phyloP scores from a whole-genome alignment of 2,797 vertebrate genomes.

The Phalanger gymnotis region DNA sequence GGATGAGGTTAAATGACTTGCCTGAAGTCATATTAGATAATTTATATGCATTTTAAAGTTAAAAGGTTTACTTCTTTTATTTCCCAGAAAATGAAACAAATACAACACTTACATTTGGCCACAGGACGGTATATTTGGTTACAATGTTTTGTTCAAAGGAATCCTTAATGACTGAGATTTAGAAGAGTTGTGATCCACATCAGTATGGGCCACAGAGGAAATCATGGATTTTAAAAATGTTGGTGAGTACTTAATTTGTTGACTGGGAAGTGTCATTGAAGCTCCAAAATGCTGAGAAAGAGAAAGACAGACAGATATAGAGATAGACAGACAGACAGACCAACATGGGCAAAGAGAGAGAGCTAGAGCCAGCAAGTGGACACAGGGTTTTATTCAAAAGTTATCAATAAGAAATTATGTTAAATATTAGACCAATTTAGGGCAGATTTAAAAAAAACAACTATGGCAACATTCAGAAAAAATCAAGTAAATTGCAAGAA shows the following conservation, averaged over 20 bases:
- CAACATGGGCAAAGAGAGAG: neutral
- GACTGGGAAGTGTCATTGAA: neutral
- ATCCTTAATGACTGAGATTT: neutral
- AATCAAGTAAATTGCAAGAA: neutral
- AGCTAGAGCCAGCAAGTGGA: neutral
- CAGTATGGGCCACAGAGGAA: neutral
- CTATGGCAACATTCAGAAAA: neutral
- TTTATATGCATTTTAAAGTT: constrained; percentile 6
- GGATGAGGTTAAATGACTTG: neutral
- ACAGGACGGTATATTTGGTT: neutral
- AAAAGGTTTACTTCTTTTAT: neutral
- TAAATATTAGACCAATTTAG: constrained; percentile 11
- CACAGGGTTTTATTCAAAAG: neutral
- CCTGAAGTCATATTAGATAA: neutral
- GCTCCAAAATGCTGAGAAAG: neutral
- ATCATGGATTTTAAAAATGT: constrained; percentile 5
- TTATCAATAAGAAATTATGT: neutral
- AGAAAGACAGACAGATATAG: neutral
- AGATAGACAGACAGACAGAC: neutral
- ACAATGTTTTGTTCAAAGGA: neutral
- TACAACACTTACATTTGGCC: neutral
- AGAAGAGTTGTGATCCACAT: neutral
- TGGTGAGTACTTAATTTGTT: constrained; percentile 25
- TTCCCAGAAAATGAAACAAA: neutral
- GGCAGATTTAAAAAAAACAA: neutral